phyloP scores from a whole-genome alignment of 2,888 invertebrate species.

The Rhagium mordax region DNA sequence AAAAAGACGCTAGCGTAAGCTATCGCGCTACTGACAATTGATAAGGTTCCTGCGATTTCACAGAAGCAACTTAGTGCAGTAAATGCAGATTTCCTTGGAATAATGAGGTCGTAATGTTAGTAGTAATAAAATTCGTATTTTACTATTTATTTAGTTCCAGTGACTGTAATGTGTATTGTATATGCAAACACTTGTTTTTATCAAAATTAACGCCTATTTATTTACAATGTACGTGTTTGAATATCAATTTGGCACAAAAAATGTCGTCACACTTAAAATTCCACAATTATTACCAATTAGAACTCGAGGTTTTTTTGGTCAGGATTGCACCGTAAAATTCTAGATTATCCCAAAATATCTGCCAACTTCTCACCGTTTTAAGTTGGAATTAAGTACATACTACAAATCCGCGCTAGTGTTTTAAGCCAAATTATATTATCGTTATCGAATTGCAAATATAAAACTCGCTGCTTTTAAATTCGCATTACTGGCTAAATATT shows the following conservation, averaged over 20 bases:
- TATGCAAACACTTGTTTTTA: neutral
- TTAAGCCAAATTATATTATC: no score
- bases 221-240: neutral
- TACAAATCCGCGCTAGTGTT: no score
- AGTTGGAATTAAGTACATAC: no score
- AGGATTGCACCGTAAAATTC: no score
- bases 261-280: neutral
- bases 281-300: neutral
- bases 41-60: conserved; percentile 6
- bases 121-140: neutral
- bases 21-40: neutral
- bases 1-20: neutral
- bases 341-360: no score
- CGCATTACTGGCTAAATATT: neutral
- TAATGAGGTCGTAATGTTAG: conserved; percentile 9
- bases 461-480: neutral
- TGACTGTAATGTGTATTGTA: neutral
- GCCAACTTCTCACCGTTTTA: no score
- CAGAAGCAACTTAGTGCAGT: conserved; percentile 7
- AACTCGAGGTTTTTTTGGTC: no score
- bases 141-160: neutral
- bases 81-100: neutral
- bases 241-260: neutral
- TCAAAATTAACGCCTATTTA: neutral
- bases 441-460: neutral